Evolutionary conservation across 2,113 vertebrate genomes (phyloP).

Genomic region (Pycnonotus jocosus): DNA sequence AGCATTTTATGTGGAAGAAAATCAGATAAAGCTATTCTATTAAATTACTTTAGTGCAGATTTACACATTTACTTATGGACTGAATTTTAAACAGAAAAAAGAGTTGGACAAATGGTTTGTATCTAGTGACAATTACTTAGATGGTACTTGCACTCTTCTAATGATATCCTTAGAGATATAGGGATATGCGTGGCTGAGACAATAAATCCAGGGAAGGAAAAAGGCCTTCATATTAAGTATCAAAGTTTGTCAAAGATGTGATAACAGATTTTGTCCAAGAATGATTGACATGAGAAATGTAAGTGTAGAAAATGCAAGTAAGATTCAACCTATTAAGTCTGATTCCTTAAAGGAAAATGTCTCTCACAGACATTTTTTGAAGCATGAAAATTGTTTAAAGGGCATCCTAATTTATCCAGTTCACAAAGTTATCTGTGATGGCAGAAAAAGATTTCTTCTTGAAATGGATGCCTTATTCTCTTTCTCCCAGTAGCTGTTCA

Average conservation of each 20-base stretch:
- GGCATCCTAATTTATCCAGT: slow-evolving; percentile 56
- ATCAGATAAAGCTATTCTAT: neutral
- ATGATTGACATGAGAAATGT: neutral
- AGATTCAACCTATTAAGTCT: slow-evolving; percentile 28
- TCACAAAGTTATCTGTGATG: slow-evolving; percentile 63
- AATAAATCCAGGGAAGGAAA: neutral
- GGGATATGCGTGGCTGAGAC: neutral
- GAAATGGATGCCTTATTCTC: slow-evolving; percentile 60
- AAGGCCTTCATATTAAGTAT: neutral
- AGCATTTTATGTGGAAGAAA: neutral
- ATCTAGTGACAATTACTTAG: neutral
- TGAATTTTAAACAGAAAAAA: neutral
- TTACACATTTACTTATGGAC: neutral
- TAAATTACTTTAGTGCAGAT: neutral
- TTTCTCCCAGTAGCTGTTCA: slow-evolving; percentile 56
- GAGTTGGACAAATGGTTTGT: neutral
- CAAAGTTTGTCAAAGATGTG: neutral
- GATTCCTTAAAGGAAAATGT: slow-evolving; percentile 35
- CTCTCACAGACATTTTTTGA: slow-evolving; percentile 33
- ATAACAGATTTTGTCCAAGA: neutral
- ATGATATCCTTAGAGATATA: neutral
- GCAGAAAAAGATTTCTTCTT: slow-evolving; percentile 67
- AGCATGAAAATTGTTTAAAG: slow-evolving; percentile 57
- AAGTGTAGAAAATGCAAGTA: neutral
- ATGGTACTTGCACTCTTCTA: neutral